A percentile compares a stretch with the other conserved stretches of the same genome.
Conservation (phyloP, 2,113 vertebrate genomes). For the Diadophis punctatus region DNA sequence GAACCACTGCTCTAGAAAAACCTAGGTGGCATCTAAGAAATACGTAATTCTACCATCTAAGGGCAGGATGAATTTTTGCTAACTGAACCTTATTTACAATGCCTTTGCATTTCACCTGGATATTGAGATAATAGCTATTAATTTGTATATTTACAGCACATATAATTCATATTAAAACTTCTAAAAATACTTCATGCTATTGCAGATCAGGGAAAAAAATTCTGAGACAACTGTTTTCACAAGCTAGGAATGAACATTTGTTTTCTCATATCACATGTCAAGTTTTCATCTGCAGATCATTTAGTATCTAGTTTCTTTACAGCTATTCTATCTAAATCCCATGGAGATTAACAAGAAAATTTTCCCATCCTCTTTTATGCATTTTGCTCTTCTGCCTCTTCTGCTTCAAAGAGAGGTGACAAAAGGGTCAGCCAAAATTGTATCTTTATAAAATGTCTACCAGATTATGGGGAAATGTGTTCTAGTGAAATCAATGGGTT, state of each 20-base stretch:
- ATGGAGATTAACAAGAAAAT: neutral
- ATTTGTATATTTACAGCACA: neutral
- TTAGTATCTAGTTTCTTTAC: constrained; percentile 16
- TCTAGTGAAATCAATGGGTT: neutral
- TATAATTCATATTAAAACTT: neutral
- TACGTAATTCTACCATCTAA: neutral
- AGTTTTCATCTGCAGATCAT: constrained; percentile 10
- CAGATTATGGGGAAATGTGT: neutral
- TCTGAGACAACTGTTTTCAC: neutral
- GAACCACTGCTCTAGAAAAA: neutral
- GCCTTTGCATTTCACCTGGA: neutral
- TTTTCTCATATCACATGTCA: neutral
- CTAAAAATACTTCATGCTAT: neutral
- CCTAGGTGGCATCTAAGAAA: neutral
- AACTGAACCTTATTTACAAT: neutral
- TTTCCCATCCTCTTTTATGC: neutral
- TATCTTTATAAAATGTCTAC: neutral
- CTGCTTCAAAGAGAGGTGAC: neutral
- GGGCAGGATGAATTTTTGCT: neutral
- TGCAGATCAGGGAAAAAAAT: neutral
- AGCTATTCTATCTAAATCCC: constrained; percentile 12
- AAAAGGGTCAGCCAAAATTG: constrained; percentile 6
- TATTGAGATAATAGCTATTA: neutral
- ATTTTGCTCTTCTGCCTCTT: neutral
- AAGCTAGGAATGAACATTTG: neutral